Conservation (phyloP, 2,113 vertebrate genomes). For the Lagopus muta region DNA sequence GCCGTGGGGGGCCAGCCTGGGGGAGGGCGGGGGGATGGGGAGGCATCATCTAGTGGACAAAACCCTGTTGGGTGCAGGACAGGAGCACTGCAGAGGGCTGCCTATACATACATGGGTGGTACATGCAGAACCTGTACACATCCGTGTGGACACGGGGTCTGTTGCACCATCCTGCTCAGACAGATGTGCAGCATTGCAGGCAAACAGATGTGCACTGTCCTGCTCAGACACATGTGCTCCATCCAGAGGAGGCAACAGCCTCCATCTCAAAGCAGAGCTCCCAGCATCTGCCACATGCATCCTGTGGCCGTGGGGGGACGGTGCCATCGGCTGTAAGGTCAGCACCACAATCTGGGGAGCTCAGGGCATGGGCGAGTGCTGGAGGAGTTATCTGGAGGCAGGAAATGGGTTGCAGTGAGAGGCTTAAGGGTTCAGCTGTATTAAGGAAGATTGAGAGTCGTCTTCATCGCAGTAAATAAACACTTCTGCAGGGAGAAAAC, state of each 20-base stretch:
- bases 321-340: neutral
- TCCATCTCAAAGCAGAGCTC: neutral
- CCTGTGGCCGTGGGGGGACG: neutral
- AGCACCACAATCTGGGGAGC: neutral
- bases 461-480: neutral
- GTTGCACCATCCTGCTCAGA: neutral
- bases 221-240: neutral
- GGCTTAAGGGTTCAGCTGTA: neutral
- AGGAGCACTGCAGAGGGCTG: fast-evolving
- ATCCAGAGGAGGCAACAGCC: neutral
- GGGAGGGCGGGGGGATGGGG: neutral
- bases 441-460: neutral
- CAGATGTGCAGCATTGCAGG: neutral
- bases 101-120: neutral
- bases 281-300: neutral
- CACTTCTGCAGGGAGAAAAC: neutral
- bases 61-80: neutral
- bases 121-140: neutral
- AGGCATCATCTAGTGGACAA: neutral
- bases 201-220: neutral
- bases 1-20: fast-evolving
- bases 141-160: neutral
- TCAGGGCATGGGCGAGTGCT: neutral
- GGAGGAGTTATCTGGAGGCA: neutral
- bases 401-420: neutral